Percentiles rank a stretch among this genome's conserved stretches.
phyloP scores from a whole-genome alignment of 2,888 invertebrate species.

The Luperina nickerlii region DNA sequence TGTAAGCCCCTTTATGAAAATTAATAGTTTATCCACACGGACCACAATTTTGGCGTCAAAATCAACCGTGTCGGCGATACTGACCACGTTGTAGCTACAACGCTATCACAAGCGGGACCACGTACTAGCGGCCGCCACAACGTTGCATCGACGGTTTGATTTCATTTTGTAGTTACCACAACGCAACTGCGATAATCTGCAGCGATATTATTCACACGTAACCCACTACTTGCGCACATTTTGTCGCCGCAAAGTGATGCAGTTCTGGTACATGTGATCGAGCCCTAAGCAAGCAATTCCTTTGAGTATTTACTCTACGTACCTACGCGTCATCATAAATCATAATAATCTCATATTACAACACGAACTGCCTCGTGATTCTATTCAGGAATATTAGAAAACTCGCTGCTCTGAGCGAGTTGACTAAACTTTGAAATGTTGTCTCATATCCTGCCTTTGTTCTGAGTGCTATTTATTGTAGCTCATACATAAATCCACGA shows the following conservation, averaged over 20 bases:
- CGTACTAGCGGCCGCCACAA: neutral
- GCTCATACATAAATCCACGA: conserved; percentile 7
- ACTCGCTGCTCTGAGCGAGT: neutral
- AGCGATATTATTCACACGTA: no score
- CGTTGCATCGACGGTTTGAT: no score
- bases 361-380: conserved; percentile 4
- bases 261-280: no score
- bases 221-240: no score
- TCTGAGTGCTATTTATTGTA: conserved; percentile 1
- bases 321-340: neutral
- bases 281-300: neutral
- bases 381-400: conserved; percentile 11
- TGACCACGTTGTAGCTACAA: neutral
- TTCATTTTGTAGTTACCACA: no score
- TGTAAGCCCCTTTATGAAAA: no score
- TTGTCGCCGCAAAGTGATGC: no score
- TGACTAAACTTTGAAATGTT: conserved; percentile 30
- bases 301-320: neutral
- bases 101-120: neutral
- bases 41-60: neutral
- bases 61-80: neutral
- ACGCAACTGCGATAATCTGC: no score
- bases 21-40: neutral
- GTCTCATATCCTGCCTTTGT: neutral
- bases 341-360: conserved; percentile 7